A percentile compares a stretch with the other conserved stretches of the same genome.
These are phyloP conservation scores for Salpingus planirostris DNA, from an alignment of 2,888 invertebrate genomes.

Conservation along the genomic window DNA sequence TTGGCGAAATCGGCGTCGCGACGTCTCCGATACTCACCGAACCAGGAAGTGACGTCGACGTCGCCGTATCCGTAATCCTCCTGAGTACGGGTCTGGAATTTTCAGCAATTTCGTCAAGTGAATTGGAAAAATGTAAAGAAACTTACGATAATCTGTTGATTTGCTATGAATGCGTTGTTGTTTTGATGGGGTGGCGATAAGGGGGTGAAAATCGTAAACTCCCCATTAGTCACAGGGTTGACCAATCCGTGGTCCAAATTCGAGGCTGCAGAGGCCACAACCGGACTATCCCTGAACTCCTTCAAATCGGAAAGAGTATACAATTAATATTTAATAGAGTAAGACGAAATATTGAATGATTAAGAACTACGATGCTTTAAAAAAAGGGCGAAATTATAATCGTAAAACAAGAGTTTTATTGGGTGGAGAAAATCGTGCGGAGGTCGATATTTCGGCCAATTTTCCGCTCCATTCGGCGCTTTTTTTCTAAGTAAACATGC, in stretches of 20 bases:
- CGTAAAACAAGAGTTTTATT: too few species aligned
- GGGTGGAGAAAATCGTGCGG: too few species aligned
- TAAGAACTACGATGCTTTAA: slow-evolving; percentile 1
- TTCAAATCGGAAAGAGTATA: too few species aligned
- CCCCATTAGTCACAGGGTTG: slow-evolving; percentile 39
- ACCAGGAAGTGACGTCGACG: slow-evolving; percentile 42
- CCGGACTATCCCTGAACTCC: slow-evolving; percentile 41
- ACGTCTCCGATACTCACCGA: slow-evolving; percentile 43
- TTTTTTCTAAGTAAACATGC: too few species aligned
- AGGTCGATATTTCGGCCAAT: too few species aligned
- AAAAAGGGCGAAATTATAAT: too few species aligned
- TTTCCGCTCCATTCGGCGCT: too few species aligned
- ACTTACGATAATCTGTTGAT: slow-evolving; percentile 34
- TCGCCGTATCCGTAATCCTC: slow-evolving; percentile 37
- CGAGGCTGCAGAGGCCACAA: slow-evolving; percentile 30
- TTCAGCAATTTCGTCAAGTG: too few species aligned
- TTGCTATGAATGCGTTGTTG: slow-evolving; percentile 41
- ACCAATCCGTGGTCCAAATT: slow-evolving; percentile 37
- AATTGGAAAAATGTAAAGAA: slow-evolving; percentile 5
- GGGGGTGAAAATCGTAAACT: slow-evolving; percentile 41
- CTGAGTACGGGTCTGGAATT: slow-evolving; percentile 30
- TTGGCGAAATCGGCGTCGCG: slow-evolving; percentile 1
- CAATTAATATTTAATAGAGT: neutral
- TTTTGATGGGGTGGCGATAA: slow-evolving; percentile 38
- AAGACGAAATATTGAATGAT: neutral